Evolutionary conservation across 1,140 invertebrate genomes (phyloP), one percentile per base, ranked within the genome.

Genomic region (Drosophila parabipectinata): DNA sequence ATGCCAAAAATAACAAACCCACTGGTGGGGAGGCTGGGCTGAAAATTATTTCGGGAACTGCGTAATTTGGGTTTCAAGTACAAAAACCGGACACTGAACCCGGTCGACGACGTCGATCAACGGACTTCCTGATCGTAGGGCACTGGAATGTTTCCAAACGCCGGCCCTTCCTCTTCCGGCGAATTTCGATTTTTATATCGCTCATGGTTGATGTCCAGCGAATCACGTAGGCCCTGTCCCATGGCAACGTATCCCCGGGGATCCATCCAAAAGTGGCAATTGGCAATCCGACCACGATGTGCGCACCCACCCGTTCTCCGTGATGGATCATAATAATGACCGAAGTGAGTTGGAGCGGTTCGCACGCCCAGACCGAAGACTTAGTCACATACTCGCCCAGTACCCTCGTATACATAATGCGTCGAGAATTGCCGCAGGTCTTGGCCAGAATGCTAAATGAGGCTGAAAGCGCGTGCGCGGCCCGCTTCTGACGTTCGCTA

Each of bases 11-110:
- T 55, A 76, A 41, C 66, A 30, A 47, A 15, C 39, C 50, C 30
- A 37, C 41, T 56, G 62, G 30, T 14, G 26, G 41, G 51, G 62
- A 48, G 50, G 62, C 50, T 67, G 62, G 51, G 62, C 41, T 12
- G 51, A n/a, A 30, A 39, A 57, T 68, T 85, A 78, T 82, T 87
- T 87, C 51, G 62, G 74, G 82, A 82, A 85, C 63, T 87, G 78
- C 82, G 82, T 80, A 87, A 85, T 85, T 87, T 85, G 82, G 82
- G 82, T 85, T 78, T 85, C 82, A 85, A 85, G 82, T 87, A 85
- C 83, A 85, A 87, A 82, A 87, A 66, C 82, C 69, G 82, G 68
- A 61, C 82, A 69, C 82, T 85, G 82, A 85, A 85, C 82, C 66
- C 66, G 52, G 14, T 68, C 44, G 66, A 69, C 44, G 45, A 57